Evolutionary conservation across 1,140 invertebrate genomes (phyloP).

Genomic region (Venustaconcha ellipsiformis): DNA sequence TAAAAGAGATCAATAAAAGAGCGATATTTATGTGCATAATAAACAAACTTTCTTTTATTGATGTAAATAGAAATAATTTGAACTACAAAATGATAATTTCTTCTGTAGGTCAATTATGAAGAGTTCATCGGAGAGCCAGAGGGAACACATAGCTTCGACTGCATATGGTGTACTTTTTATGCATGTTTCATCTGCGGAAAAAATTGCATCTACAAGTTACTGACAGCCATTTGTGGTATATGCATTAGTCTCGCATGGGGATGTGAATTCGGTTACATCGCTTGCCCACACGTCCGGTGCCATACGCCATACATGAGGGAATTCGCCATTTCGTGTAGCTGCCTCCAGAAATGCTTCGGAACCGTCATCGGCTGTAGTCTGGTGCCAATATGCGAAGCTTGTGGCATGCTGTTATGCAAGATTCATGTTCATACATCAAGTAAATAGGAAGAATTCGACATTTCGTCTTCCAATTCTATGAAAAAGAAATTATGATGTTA

Average conservation of each 20-base stretch:
- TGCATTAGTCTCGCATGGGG: slow-evolving; percentile 77
- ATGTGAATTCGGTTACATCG: slow-evolving; percentile 79
- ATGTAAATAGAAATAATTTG: too few species aligned
- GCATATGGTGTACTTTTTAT: slow-evolving; percentile 80
- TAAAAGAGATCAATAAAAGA: too few species aligned
- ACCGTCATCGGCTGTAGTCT: slow-evolving; percentile 68
- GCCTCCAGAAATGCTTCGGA: slow-evolving; percentile 73
- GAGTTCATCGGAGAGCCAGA: slow-evolving; percentile 83
- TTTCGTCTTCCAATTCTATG: too few species aligned
- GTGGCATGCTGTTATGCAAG: slow-evolving; percentile 76
- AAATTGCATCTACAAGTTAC: slow-evolving; percentile 78
- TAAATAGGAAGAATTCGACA: too few species aligned
- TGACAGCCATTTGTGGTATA: slow-evolving; percentile 77
- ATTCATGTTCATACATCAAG: slow-evolving; percentile 72
- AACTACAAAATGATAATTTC: too few species aligned
- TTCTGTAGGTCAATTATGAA: slow-evolving; percentile 71
- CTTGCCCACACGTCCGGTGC: slow-evolving; percentile 75
- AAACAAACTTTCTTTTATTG: too few species aligned
- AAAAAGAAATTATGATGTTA: too few species aligned
- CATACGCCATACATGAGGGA: slow-evolving; percentile 62
- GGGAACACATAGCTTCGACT: slow-evolving; percentile 78
- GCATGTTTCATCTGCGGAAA: slow-evolving; percentile 78
- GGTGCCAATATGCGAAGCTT: slow-evolving; percentile 74
- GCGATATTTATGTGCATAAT: too few species aligned
- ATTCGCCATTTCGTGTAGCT: slow-evolving; percentile 74